Evolutionary conservation across 2,888 invertebrate genomes (phyloP), one percentile per base, ranked within the genome.

Genomic region (Myathropa florea): DNA sequence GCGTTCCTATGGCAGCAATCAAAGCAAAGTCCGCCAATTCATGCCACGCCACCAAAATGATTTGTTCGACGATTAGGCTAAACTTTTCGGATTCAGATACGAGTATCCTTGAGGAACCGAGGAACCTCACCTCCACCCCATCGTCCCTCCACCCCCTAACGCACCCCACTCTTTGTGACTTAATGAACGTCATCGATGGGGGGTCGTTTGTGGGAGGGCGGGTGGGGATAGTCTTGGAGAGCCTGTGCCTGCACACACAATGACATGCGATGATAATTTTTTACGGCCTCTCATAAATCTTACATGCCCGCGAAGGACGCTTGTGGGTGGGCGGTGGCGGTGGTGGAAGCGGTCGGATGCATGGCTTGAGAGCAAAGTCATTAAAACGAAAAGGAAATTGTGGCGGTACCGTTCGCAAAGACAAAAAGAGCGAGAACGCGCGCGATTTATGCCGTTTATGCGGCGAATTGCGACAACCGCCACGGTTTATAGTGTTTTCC

Each of bases 51-150:
- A 76, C 64, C 70, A 75, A 86, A 86, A 83, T 86, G 78, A 86
- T 86, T 86, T 83, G 86, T 78, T 86, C 61, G 78, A 75, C 83
- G 70, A 83, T 86, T 82, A 78, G 73, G 63, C 59, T 82, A 82
- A 82, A 75, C 68, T 57, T 63, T 68, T 61, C 23, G 68, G 46
- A 57, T 81, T 68, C 61, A 33, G 71, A 72, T 80, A n/a, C n/a
- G n/a, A n/a, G n/a, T n/a, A 80, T 80, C 80, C 80, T 80, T 79
- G 71, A 21, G 33, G 71, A 36, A 24, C n/a, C n/a, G n/a, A n/a
- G n/a, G 33, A 28, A 3, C 28, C 28, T 6, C 28, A 6, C 6
- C 28, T 28, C 33, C 33, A 1, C 4, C 4, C 18, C 4, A 0
- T 4, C 36, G 3, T 14, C 18, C 6, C 18, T n/a, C 14, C n/a